A percentile compares a stretch with the other conserved stretches of the same genome.
phyloP scores from a whole-genome alignment of 2,113 vertebrate species.

The Eubucco bourcierii region DNA sequence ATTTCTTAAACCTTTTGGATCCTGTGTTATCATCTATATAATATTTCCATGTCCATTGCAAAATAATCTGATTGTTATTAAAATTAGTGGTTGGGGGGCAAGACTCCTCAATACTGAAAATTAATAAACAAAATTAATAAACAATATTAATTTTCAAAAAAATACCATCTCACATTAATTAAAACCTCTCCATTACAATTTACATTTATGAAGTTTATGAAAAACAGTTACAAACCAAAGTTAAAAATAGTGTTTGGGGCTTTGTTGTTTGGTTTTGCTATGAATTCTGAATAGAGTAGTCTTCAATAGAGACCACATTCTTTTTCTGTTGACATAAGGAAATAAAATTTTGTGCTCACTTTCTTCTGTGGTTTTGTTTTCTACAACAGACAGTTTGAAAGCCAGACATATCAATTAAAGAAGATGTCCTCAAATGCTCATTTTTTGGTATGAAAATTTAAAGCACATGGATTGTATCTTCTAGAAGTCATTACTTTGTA shows the following conservation, averaged over 20 bases:
- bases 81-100: too few relatives aligned
- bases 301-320: not conserved
- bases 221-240: too few relatives aligned
- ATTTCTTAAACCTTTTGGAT: too few relatives aligned
- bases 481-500: not conserved
- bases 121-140: too few relatives aligned
- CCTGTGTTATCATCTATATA: too few relatives aligned
- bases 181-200: too few relatives aligned
- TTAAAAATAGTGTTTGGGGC: not conserved
- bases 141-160: too few relatives aligned
- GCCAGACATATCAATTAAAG: not conserved
- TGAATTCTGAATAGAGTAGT: not conserved
- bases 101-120: too few relatives aligned
- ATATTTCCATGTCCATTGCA: too few relatives aligned
- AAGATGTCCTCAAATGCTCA: not conserved
- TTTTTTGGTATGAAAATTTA: not conserved
- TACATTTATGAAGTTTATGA: too few relatives aligned
- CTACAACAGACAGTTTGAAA: not conserved
- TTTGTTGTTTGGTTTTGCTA: not conserved
- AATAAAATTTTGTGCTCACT: not conserved
- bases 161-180: too few relatives aligned
- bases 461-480: not conserved
- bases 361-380: not conserved
- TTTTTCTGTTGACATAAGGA: not conserved
- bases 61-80: too few relatives aligned